These are phyloP conservation scores for Galaxias olidus DNA, from an alignment of 2,797 vertebrate species.

Conservation along the genomic window DNA sequence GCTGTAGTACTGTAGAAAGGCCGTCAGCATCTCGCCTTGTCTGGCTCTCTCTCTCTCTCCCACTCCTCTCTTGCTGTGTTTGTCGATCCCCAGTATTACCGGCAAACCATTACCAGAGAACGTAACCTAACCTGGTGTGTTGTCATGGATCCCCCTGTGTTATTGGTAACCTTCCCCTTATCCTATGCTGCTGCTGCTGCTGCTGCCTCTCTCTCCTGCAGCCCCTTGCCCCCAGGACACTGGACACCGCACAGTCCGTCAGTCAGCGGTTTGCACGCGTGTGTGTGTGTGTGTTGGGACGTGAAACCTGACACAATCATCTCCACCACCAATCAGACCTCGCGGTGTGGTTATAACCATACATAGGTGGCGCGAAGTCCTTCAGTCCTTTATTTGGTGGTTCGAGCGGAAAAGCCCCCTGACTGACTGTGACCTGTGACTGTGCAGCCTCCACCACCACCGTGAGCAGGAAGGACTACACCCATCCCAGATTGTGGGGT, in stretches of 20 bases:
- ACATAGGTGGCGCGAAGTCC: conserved; percentile 11
- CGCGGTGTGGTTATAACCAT: conserved; percentile 21
- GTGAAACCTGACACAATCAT: conserved; percentile 35
- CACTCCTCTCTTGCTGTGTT: too few relatives aligned
- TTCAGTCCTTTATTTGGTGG: too few relatives aligned
- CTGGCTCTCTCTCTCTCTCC: not conserved
- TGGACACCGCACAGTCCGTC: conserved; percentile 12
- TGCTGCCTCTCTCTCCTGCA: conserved; percentile 7
- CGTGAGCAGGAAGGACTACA: not conserved
- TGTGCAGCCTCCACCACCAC: too few relatives aligned
- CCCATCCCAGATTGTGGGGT: too few relatives aligned
- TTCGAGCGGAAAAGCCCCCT: too few relatives aligned
- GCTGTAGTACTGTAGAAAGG: too few relatives aligned
- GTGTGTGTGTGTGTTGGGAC: conserved; percentile 19
- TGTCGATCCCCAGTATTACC: too few relatives aligned
- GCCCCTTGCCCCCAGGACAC: conserved; percentile 32
- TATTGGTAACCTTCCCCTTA: conserved; percentile 30
- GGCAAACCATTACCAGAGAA: not conserved
- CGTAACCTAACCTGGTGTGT: conserved; percentile 24
- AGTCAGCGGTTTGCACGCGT: not conserved
- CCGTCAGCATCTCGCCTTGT: too few relatives aligned
- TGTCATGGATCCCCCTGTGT: conserved; percentile 40
- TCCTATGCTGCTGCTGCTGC: conserved; percentile 41
- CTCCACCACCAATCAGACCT: conserved; percentile 43
- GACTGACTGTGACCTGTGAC: too few relatives aligned